These are phyloP conservation scores for Acropora yongei DNA, from an alignment of 64 coral and sea anemone genomes.

Conservation along the genomic window DNA sequence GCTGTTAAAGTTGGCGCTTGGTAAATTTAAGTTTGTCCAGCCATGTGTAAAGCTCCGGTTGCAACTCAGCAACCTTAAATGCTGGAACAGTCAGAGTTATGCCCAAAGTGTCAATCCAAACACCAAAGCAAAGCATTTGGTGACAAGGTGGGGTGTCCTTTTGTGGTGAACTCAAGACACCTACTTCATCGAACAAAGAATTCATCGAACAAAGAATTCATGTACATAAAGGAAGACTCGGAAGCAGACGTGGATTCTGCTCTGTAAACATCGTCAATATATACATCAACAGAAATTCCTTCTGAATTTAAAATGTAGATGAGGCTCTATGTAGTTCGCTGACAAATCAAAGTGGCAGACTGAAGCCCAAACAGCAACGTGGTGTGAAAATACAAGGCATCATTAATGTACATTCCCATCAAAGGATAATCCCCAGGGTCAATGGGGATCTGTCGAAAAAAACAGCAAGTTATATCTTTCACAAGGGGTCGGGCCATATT, in stretches of 20 bases:
- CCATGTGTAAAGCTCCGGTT: conserved; percentile 20
- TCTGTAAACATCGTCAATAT: conserved; percentile 59
- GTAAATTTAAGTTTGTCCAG: background rate
- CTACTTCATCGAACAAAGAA: conserved; percentile 32
- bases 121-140: conserved; percentile 44
- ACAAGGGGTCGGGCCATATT: no score
- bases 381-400: conserved; percentile 50
- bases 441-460: conserved; percentile 74
- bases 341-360: conserved; percentile 56
- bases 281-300: conserved; percentile 38
- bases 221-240: background rate
- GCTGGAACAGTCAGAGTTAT: conserved; percentile 38
- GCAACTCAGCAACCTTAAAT: conserved; percentile 29
- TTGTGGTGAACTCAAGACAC: background rate
- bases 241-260: conserved; percentile 9
- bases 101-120: conserved; percentile 27
- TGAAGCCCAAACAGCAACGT: conserved; percentile 58
- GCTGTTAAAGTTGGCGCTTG: conserved; percentile 21
- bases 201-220: conserved; percentile 50
- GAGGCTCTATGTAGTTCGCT: conserved; percentile 58
- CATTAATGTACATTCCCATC: conserved; percentile 28
- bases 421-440: conserved; percentile 57
- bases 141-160: conserved; percentile 36
- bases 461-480: no score
- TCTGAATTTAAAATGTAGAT: conserved; percentile 51